Evolutionary conservation across 2,797 vertebrate genomes (phyloP).

Genomic region (Smutsia temminckii): DNA sequence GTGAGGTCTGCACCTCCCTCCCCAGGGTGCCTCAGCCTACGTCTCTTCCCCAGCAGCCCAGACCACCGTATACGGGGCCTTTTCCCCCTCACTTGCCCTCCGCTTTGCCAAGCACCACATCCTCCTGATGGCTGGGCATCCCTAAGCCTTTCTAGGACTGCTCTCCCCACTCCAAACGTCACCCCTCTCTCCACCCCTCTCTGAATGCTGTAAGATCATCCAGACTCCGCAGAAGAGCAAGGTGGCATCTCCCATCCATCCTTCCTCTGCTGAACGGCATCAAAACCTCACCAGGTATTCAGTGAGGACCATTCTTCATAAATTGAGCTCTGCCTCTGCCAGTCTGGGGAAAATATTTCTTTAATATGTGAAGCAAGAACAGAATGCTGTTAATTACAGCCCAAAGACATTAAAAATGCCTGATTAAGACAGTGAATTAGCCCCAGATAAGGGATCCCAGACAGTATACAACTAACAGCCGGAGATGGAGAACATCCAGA

Average conservation of each 20-base stretch:
- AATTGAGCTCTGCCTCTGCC: not conserved
- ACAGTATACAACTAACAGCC: fast-evolving
- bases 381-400: not conserved
- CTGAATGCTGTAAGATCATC: too few relatives aligned
- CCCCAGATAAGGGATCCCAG: not conserved
- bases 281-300: not conserved
- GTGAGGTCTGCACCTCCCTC: not conserved
- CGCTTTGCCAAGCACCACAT: not conserved
- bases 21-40: fast-evolving
- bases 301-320: not conserved
- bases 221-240: not conserved
- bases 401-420: not conserved
- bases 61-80: fast-evolving
- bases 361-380: not conserved
- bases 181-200: not conserved
- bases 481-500: fast-evolving
- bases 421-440: not conserved
- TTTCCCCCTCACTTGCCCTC: not conserved
- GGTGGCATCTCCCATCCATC: not conserved
- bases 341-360: not conserved
- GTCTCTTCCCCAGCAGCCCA: not conserved
- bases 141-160: too few relatives aligned
- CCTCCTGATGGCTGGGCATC: fast-evolving
- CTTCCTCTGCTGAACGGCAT: not conserved
- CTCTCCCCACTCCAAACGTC: not conserved